Evolutionary conservation across 2,797 vertebrate species (phyloP), one percentile per base, ranked within the genome.

Genomic region (Alectoris magna): DNA sequence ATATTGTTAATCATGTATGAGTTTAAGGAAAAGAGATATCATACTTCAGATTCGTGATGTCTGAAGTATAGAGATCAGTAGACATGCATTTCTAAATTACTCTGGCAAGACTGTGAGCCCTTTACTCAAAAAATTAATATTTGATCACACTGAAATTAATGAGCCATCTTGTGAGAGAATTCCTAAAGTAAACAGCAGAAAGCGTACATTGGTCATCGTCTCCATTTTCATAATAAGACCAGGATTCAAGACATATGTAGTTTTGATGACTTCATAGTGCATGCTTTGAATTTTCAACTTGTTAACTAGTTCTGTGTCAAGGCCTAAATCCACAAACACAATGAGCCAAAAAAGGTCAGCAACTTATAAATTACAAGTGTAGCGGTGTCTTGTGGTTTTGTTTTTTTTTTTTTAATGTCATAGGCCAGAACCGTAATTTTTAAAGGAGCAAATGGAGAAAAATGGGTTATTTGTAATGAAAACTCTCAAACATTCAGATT

Each of bases 1-100:
- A 87, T 71, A 91, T 92, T 84, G 68, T 93, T 90, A 76, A 88
- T 62, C 41, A 82, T 79, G 88, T 78, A 81, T 44, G 36, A 94
- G 75, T 70, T 75, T 76, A 93, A 87, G 71, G 39, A 78, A 82
- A 86, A 87, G 36, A 88, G 76, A 64, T 48, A 67, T n/a, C 51
- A 16, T 58, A 73, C 77, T 90, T 94, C 68, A 94, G 87, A 86
- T 6, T 11, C 13, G 19, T 43, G 51, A 76, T 41, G 64, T 80
- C 78, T 91, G 64, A 93, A 71, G 26, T 23, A 76, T 0, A 79
- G 22, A 73, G 36, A 66, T 31, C 0, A 0, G 34, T 58, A 71
- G 62, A 91, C 34, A 14, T 10, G 10, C 39, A 62, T 83, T 87
- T 94, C 62, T 64, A 90, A 90, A 90, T 53, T 34, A 82, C 68